These are phyloP conservation scores for Dexiosoma caninum DNA, from an alignment of 2,888 invertebrate species.

Conservation along the genomic window DNA sequence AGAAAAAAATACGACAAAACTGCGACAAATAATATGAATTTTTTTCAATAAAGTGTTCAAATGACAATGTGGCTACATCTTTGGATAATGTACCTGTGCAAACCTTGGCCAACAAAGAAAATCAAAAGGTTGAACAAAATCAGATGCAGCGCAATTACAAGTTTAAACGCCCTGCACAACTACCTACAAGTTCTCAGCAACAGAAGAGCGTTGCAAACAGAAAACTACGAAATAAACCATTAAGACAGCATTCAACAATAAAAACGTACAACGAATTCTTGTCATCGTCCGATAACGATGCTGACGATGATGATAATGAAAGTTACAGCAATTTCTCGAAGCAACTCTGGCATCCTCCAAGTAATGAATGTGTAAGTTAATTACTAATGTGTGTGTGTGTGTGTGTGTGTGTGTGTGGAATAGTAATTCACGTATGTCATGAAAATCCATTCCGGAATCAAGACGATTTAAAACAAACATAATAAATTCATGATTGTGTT, in stretches of 20 bases:
- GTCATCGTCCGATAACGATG: constrained; percentile 19
- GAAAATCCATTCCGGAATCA: no score
- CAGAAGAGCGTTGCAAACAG: neutral
- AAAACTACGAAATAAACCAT: constrained; percentile 32
- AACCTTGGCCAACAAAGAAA: constrained; percentile 10
- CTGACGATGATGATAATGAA: constrained; percentile 11
- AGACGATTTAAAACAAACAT: no score
- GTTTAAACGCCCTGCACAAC: constrained; percentile 32
- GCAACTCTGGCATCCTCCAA: constrained; percentile 41
- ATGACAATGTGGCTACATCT: constrained; percentile 6
- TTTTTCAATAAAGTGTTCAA: neutral
- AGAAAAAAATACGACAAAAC: neutral
- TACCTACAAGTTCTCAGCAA: neutral
- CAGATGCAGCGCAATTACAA: constrained; percentile 3
- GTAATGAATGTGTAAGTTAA: constrained; percentile 19
- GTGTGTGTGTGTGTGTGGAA: no score
- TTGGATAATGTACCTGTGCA: neutral
- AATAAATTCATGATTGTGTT: no score
- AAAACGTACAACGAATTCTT: constrained; percentile 23
- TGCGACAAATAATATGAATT: neutral
- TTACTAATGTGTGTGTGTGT: no score
- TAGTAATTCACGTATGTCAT: no score
- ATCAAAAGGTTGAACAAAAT: constrained; percentile 3
- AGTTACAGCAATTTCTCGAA: neutral
- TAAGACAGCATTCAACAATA: neutral